phyloP scores from a whole-genome alignment of 2,113 vertebrate genomes.

The Sardina pilchardus region DNA sequence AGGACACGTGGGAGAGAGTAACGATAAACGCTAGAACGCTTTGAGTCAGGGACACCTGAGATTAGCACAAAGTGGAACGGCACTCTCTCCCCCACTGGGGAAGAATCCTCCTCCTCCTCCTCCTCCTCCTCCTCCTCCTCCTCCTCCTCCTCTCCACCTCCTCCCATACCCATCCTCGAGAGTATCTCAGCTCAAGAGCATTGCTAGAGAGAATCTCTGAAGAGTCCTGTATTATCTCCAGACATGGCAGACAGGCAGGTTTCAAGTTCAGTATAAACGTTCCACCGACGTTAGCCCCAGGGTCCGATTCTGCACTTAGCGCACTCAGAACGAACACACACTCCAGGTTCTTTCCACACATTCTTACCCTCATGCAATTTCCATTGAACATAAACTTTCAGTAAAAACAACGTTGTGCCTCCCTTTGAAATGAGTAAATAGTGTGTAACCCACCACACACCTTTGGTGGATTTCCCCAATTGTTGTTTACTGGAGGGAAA shows the following conservation, averaged over 20 bases:
- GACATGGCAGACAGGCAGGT: background rate
- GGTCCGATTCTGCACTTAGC: background rate
- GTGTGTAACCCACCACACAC: constrained; percentile 11
- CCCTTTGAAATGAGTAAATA: constrained; percentile 23
- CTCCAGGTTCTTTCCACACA: background rate
- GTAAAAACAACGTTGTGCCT: constrained; percentile 20
- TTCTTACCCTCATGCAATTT: constrained; percentile 10
- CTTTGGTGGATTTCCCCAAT: constrained; percentile 53
- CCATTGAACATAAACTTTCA: constrained; percentile 36
- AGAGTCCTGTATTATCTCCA: background rate
- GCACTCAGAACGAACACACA: background rate
- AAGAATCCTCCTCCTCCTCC: background rate
- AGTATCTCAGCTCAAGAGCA: background rate
- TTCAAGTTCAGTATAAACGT: background rate
- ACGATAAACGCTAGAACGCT: background rate
- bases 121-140: background rate
- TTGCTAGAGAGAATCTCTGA: background rate
- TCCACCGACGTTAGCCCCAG: background rate
- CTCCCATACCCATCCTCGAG: background rate
- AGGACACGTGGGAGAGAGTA: background rate
- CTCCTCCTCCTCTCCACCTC: background rate
- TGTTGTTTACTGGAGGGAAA: constrained; percentile 51
- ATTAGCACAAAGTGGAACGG: background rate
- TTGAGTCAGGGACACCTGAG: constrained; percentile 1
- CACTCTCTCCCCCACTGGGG: background rate